Evolutionary conservation across 2,888 invertebrate genomes (phyloP).

Genomic region (Nephrotoma guestfalica): DNA sequence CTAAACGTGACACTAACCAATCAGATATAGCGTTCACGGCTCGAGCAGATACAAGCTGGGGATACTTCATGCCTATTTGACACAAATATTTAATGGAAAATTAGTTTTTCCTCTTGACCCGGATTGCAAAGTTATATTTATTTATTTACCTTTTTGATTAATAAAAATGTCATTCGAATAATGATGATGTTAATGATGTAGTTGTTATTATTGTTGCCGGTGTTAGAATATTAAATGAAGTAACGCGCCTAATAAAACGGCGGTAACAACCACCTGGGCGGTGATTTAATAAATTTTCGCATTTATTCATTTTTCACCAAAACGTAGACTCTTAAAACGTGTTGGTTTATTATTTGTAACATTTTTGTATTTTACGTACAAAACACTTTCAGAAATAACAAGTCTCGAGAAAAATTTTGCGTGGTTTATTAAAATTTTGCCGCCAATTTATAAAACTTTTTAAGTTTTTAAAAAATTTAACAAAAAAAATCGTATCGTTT

Average conservation of each 20-base stretch:
- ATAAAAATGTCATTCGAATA: conserved; percentile 5
- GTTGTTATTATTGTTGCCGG: not conserved
- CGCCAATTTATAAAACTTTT: not conserved
- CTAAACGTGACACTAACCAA: conserved; percentile 62
- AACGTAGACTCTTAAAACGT: not conserved
- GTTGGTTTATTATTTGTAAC: not conserved
- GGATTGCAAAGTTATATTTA: not conserved
- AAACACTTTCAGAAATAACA: not conserved
- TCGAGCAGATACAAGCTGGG: conserved; percentile 44
- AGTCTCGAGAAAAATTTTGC: not conserved
- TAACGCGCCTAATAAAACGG: not conserved
- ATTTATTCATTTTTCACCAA: conserved; percentile 1
- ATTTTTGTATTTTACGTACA: not conserved
- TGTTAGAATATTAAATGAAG: not conserved
- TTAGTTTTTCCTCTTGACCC: not conserved
- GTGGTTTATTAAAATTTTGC: not conserved
- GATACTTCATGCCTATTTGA: conserved; percentile 39
- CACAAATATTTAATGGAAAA: not conserved
- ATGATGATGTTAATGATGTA: not conserved
- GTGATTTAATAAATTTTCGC: not conserved
- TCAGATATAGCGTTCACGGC: conserved; percentile 46
- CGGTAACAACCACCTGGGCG: not conserved
- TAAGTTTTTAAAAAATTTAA: not conserved
- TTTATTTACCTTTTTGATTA: not conserved
- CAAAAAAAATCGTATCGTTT: not conserved